These are phyloP conservation scores for Tupiocoris notatus DNA, from an alignment of 2,888 invertebrate genomes.

Conservation along the genomic window DNA sequence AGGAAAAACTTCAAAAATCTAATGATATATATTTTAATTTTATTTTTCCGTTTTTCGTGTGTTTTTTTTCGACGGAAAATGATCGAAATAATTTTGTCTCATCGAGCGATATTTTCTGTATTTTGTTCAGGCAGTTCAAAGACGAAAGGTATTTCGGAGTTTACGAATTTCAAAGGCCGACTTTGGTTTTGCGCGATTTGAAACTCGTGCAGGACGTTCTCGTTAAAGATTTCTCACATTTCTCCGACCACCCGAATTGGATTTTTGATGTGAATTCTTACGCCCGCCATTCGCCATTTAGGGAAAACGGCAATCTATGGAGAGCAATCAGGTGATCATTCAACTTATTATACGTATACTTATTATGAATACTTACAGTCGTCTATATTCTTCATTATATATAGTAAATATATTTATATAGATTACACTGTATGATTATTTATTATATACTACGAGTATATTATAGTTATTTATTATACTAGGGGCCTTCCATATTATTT, in stretches of 20 bases:
- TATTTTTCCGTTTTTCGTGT: too few relatives aligned
- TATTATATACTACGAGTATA: too few relatives aligned
- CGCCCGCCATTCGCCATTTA: neutral
- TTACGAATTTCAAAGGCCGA: constrained; percentile 24
- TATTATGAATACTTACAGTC: neutral
- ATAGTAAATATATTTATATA: too few relatives aligned
- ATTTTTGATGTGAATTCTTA: constrained; percentile 2
- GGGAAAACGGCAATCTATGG: constrained; percentile 14
- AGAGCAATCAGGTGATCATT: constrained; percentile 5
- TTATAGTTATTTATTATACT: too few relatives aligned
- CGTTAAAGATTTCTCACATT: constrained; percentile 22
- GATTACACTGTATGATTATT: too few relatives aligned
- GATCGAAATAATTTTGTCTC: too few relatives aligned
- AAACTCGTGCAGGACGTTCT: constrained; percentile 24
- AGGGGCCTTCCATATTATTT: too few relatives aligned
- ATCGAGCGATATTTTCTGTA: too few relatives aligned
- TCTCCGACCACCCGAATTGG: constrained; percentile 27
- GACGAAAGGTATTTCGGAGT: constrained; percentile 14
- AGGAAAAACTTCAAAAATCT: too few relatives aligned
- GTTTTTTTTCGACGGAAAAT: too few relatives aligned
- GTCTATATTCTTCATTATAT: neutral
- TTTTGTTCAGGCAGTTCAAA: neutral
- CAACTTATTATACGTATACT: neutral
- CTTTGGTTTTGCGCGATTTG: constrained; percentile 20
- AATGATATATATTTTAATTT: too few relatives aligned